phyloP scores from a whole-genome alignment of 2,113 vertebrate genomes.

The Corythornis vintsioides region DNA sequence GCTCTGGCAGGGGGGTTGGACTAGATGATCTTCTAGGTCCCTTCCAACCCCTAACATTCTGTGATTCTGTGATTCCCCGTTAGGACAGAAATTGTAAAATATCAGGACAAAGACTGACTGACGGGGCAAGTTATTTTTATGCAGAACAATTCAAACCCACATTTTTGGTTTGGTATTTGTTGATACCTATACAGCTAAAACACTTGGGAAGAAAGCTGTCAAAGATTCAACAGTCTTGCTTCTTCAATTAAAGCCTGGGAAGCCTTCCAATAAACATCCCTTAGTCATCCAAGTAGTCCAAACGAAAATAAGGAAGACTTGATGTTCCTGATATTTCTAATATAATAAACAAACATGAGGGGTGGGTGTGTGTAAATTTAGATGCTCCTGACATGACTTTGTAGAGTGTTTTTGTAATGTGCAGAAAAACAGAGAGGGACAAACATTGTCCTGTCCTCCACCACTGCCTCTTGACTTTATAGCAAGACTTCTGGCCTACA shows the following conservation, averaged over 20 bases:
- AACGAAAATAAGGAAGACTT: slow-evolving; percentile 46
- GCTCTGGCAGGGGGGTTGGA: too few relatives aligned
- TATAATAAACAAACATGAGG: slow-evolving; percentile 33
- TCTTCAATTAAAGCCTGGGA: slow-evolving; percentile 42
- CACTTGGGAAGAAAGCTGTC: slow-evolving; percentile 33
- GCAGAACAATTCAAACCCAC: neutral
- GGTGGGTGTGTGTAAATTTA: neutral
- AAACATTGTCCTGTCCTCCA: neutral
- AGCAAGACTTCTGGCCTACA: neutral
- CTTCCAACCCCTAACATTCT: too few relatives aligned
- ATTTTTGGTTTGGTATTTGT: slow-evolving; percentile 29
- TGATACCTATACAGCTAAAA: slow-evolving; percentile 39
- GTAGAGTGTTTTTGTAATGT: neutral
- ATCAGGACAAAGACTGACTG: neutral
- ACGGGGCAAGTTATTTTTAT: neutral
- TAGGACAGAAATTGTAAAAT: neutral
- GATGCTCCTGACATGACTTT: neutral
- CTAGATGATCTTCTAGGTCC: too few relatives aligned
- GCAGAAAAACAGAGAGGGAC: neutral
- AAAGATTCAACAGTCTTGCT: slow-evolving; percentile 35
- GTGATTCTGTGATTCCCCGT: neutral
- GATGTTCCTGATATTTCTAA: slow-evolving; percentile 47
- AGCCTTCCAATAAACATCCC: slow-evolving; percentile 53
- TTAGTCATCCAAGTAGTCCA: slow-evolving; percentile 46
- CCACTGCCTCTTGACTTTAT: neutral